Base-by-base conservation (phyloP, 2,113 vertebrate genomes). In the Morone saxatilis region DNA sequence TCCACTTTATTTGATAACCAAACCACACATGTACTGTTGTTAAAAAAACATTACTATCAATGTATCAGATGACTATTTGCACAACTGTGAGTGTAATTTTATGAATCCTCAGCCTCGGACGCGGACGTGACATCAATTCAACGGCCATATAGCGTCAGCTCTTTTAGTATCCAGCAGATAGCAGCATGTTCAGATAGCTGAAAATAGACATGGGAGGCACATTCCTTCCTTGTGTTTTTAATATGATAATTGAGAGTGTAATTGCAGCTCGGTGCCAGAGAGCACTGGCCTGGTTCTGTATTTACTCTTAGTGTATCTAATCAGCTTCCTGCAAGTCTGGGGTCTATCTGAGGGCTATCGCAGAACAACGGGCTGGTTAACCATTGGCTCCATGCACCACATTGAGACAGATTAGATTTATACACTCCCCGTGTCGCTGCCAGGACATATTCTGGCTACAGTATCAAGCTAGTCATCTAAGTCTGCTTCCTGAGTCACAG, bases 331-430 rank as follows among this genome's bases (percentile, higher is more conserved):
- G 82, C 74, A 59, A 81, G 84, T 25, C 82, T 22, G 74, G 31
- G 31, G 9, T 71, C 76, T 86, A 66, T 89, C 83, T 77, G 80
- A 71, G 48, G 50, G 80, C 85, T 85, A 86, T 87, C 57, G 12
- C 80, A 43, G 50, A 81, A 80, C 67, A 85, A 67, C 62, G 10
- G 54, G 62, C 85, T 84, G 89, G 78, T 86, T 86, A 75, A 90
- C 90, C 74, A 59, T 73, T 87, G 88, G 88, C 88, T 90, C 75
- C 65, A 6, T 70, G 65, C 57, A 17, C 74, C 53, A 61, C 78
- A 76, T 59, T 47, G 56, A 77, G 80, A 78, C 87, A 80, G 91
- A 91, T 93, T 89, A 85, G 92, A 92, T 91, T 92, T 88, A 91
- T 83, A 76, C 74, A 20, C 74, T 83, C 76, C 53, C 48, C 76